These are phyloP conservation scores for Pyrochroa serraticornis DNA, from an alignment of 2,888 invertebrate species.

Conservation along the genomic window DNA sequence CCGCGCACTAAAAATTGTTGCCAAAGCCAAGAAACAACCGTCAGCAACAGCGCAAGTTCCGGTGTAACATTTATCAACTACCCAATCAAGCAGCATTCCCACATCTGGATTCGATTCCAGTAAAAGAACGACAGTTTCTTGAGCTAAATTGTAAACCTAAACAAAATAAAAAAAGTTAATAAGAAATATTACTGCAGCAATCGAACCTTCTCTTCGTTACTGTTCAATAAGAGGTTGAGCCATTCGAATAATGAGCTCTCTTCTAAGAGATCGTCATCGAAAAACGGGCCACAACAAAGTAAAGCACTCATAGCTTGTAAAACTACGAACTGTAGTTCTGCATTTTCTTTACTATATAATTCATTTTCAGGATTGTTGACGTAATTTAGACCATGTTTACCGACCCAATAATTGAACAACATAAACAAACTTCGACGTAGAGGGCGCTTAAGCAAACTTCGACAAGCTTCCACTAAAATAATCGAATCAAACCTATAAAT, in stretches of 20 bases:
- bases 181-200: too few species aligned
- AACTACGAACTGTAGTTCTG: constrained; percentile 61
- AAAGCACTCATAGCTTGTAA: constrained; percentile 93
- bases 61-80: constrained; percentile 96
- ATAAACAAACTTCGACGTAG: constrained; percentile 86
- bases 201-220: constrained; percentile 80
- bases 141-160: constrained; percentile 79
- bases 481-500: constrained; percentile 5
- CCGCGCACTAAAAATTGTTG: constrained; percentile 96
- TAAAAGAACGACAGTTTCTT: constrained; percentile 91
- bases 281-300: constrained; percentile 94
- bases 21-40: constrained; percentile 94
- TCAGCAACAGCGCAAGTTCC: constrained; percentile 90
- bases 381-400: constrained; percentile 78
- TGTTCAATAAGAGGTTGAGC: constrained; percentile 89
- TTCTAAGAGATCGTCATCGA: constrained; percentile 84
- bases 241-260: constrained; percentile 94
- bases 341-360: constrained; percentile 49
- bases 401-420: constrained; percentile 94
- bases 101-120: constrained; percentile 95
- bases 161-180: too few species aligned
- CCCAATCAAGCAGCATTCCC: constrained; percentile 93
- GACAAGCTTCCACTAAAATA: constrained; percentile 82
- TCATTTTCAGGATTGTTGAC: constrained; percentile 45
- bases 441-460: constrained; percentile 84